Percentiles rank a stretch among this genome's conserved stretches.
Conservation (phyloP, 2,888 invertebrate species). For the Drosophila merina region DNA sequence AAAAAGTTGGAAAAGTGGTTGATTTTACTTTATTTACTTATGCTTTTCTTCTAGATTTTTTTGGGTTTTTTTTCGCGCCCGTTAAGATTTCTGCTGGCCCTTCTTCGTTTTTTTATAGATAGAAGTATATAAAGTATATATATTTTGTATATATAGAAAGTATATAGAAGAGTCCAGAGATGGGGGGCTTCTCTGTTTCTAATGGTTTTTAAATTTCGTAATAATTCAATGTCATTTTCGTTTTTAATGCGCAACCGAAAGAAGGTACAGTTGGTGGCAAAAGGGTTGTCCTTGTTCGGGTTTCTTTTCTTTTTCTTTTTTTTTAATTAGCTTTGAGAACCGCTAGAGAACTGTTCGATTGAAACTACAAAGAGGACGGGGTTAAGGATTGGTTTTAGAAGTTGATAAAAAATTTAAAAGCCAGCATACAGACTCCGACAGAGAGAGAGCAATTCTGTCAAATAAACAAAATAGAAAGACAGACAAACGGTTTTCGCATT, state of each 20-base stretch:
- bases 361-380: constrained; percentile 4
- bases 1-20: constrained; percentile 72
- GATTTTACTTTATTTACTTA: constrained; percentile 49
- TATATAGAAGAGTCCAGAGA: neutral
- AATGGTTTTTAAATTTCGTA: constrained; percentile 77
- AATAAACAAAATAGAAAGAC: constrained; percentile 70
- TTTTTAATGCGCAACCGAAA: constrained; percentile 58
- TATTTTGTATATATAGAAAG: neutral
- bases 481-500: constrained; percentile 56
- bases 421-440: constrained; percentile 27
- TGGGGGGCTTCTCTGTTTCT: constrained; percentile 58
- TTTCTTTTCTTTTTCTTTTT: constrained; percentile 1
- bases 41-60: constrained; percentile 47
- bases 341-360: constrained; percentile 32
- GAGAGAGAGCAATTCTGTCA: constrained; percentile 61
- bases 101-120: constrained; percentile 1
- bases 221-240: constrained; percentile 73
- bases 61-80: constrained; percentile 49
- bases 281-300: constrained; percentile 21
- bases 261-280: constrained; percentile 67
- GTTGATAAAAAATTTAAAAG: constrained; percentile 56
- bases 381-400: constrained; percentile 16
- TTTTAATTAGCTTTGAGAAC: too few species aligned
- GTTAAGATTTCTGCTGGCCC: constrained; percentile 47
- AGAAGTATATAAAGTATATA: neutral